phyloP scores from a whole-genome alignment of 92 coral and sea anemone genomes.

The Umimayanthus kanabou region DNA sequence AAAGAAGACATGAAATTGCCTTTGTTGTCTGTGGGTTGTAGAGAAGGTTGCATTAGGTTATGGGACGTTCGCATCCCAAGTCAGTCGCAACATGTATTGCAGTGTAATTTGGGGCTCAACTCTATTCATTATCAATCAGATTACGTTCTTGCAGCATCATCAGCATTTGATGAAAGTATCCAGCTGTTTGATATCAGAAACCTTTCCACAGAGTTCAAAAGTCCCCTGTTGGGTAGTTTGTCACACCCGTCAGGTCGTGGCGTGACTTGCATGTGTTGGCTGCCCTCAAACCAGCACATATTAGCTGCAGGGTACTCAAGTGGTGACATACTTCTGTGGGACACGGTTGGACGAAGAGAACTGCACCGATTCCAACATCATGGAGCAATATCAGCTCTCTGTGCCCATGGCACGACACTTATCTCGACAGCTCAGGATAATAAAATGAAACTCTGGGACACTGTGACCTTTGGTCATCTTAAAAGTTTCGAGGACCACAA shows the following conservation, averaged over 20 bases:
- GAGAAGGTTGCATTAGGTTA: slow-evolving; percentile 69
- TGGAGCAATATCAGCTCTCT: slow-evolving; percentile 59
- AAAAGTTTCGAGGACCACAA: slow-evolving; percentile 61
- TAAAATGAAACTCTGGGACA: slow-evolving; percentile 60
- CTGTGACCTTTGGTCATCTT: slow-evolving; percentile 40
- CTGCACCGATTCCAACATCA: slow-evolving; percentile 58
- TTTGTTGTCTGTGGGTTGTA: slow-evolving; percentile 60
- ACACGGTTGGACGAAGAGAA: slow-evolving; percentile 49
- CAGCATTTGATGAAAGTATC: slow-evolving; percentile 53
- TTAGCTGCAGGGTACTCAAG: slow-evolving; percentile 68
- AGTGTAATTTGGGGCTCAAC: slow-evolving; percentile 59
- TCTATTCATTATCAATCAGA: slow-evolving; percentile 41
- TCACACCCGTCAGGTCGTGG: slow-evolving; percentile 38
- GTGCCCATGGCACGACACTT: slow-evolving; percentile 51
- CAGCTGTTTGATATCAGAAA: slow-evolving; percentile 73
- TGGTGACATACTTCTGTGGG: slow-evolving; percentile 75
- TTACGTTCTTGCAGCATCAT: slow-evolving; percentile 58
- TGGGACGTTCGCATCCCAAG: slow-evolving; percentile 66
- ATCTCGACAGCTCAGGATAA: slow-evolving; percentile 63
- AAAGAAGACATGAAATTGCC: slow-evolving; percentile 9
- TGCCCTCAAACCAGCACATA: slow-evolving; percentile 46
- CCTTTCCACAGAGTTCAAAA: slow-evolving; percentile 55
- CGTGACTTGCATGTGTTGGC: slow-evolving; percentile 50
- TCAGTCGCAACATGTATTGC: slow-evolving; percentile 59
- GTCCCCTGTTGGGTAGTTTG: slow-evolving; percentile 50